Evolutionary conservation across 1,140 invertebrate species (phyloP).

Genomic region (Monochamus saltuarius): DNA sequence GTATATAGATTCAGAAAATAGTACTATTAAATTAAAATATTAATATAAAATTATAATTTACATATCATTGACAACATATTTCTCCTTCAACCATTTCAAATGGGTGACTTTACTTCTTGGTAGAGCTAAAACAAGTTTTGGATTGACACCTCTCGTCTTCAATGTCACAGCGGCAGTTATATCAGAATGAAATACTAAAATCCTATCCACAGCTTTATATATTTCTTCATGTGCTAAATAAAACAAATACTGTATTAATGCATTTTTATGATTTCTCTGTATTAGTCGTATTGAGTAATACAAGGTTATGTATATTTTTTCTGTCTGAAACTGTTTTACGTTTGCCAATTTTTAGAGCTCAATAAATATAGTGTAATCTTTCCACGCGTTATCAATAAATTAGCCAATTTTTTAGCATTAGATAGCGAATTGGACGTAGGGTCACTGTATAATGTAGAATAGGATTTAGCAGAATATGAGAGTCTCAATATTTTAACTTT

Average conservation of each 20-base stretch:
- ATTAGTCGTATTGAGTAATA: neutral
- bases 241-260: neutral
- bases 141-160: conserved; percentile 15
- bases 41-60: neutral
- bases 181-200: conserved; percentile 21
- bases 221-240: conserved; percentile 24
- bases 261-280: neutral
- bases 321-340: neutral
- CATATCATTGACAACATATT: conserved; percentile 13
- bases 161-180: conserved; percentile 25
- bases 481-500: too few species aligned
- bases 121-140: conserved; percentile 22
- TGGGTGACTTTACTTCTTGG: conserved; percentile 18
- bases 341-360: too few species aligned
- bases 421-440: too few species aligned
- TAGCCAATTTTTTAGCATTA: too few species aligned
- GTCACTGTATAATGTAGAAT: too few species aligned
- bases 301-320: neutral
- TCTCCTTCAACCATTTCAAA: conserved; percentile 3
- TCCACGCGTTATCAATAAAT: too few species aligned
- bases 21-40: neutral
- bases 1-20: too few species aligned
- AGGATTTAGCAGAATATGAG: too few species aligned
- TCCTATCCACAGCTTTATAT: neutral
- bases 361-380: too few species aligned